Conservation (phyloP, 1,140 invertebrate genomes). For the Pygmarrhopalites habei region DNA sequence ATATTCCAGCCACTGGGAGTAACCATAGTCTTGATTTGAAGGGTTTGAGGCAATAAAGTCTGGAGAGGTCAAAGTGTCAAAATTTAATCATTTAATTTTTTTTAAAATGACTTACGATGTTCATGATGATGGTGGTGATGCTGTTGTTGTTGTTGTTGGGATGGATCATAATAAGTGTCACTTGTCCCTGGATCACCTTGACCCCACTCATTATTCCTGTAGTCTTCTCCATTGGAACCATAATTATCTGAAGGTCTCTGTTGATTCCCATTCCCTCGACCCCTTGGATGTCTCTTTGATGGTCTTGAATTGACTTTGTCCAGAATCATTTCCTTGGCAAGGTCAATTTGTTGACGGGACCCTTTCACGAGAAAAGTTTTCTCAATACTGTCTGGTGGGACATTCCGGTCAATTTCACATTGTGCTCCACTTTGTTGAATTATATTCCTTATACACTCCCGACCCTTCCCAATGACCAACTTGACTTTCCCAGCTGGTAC, state of each 20-base stretch:
- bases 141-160: too few relatives aligned
- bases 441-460: not conserved
- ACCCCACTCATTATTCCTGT: not conserved
- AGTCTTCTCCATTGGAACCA: too few relatives aligned
- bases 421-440: not conserved
- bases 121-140: too few relatives aligned
- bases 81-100: too few relatives aligned
- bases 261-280: too few relatives aligned
- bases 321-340: not conserved
- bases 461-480: not conserved
- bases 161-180: too few relatives aligned
- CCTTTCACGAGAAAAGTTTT: not conserved
- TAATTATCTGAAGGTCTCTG: too few relatives aligned
- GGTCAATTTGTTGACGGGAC: not conserved
- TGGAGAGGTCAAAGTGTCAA: too few relatives aligned
- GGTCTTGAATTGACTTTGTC: not conserved
- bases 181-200: slow-evolving; percentile 1
- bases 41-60: too few relatives aligned
- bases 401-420: not conserved
- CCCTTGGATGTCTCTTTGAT: too few relatives aligned
- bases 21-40: too few relatives aligned
- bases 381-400: not conserved
- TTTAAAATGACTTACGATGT: too few relatives aligned
- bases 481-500: not conserved
- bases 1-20: slow-evolving; percentile 11